Percentiles rank a stretch among this genome's conserved stretches.
These are phyloP conservation scores for Aptenodytes patagonicus DNA, from an alignment of 2,113 vertebrate species.

Conservation along the genomic window DNA sequence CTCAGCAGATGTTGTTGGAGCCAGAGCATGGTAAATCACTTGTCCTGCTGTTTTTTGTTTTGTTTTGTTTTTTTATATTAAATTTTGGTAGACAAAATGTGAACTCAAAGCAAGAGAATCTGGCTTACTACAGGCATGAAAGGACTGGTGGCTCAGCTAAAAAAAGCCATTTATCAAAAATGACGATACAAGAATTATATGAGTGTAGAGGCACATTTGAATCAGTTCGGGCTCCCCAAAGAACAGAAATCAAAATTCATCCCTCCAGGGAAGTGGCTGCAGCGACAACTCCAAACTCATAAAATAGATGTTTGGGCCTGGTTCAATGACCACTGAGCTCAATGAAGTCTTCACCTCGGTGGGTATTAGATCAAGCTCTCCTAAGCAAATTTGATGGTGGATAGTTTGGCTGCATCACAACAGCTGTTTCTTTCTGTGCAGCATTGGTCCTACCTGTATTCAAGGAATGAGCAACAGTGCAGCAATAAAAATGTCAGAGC, in stretches of 20 bases:
- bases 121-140: not conserved
- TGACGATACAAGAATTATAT: not conserved
- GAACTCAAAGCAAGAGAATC: not conserved
- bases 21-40: not conserved
- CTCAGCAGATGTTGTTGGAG: not conserved
- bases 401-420: not conserved
- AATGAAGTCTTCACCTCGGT: not conserved
- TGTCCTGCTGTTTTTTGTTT: not conserved
- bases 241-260: not conserved
- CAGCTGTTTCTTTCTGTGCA: not conserved
- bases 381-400: not conserved
- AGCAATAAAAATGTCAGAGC: not conserved
- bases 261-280: not conserved
- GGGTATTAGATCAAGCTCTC: not conserved
- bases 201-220: not conserved
- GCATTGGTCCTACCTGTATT: not conserved
- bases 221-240: not conserved
- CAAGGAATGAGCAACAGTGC: not conserved
- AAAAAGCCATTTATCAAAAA: not conserved
- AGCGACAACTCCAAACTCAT: not conserved
- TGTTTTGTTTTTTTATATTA: not conserved
- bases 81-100: not conserved
- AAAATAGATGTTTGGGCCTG: not conserved
- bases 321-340: not conserved
- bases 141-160: not conserved